A percentile compares a stretch with the other conserved stretches of the same genome.
Conservation (phyloP, 35 echinoderm and acorn worm genomes). For the Ophiothrix spiculata region DNA sequence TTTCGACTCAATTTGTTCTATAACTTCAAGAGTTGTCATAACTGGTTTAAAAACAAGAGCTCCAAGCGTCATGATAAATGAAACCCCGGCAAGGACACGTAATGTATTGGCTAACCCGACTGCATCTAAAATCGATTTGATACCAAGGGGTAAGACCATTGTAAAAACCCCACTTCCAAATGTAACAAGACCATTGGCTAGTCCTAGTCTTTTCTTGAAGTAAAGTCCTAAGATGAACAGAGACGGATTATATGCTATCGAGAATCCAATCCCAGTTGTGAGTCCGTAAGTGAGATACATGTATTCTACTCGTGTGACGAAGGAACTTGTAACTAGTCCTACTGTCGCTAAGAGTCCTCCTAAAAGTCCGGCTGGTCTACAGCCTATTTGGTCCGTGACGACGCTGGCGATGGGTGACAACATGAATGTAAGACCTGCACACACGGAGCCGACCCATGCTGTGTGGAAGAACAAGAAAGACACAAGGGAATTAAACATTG, state of each 20-base stretch:
- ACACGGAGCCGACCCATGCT: slow-evolving; percentile 88
- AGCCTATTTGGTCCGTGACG: slow-evolving; percentile 84
- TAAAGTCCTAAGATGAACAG: slow-evolving; percentile 84
- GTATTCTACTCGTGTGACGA: slow-evolving; percentile 64
- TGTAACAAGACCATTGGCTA: slow-evolving; percentile 89
- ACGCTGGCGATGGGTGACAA: slow-evolving; percentile 84
- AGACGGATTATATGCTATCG: slow-evolving; percentile 91
- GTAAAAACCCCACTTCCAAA: slow-evolving; percentile 91
- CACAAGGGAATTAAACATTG: too few relatives aligned
- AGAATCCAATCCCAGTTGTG: slow-evolving; percentile 61
- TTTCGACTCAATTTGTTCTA: slow-evolving; percentile 27
- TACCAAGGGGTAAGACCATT: slow-evolving; percentile 70
- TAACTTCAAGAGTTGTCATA: not conserved
- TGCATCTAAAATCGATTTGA: slow-evolving; percentile 45
- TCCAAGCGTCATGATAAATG: slow-evolving; percentile 62
- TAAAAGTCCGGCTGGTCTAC: slow-evolving; percentile 68
- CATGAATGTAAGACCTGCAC: slow-evolving; percentile 89
- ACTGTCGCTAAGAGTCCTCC: slow-evolving; percentile 62
- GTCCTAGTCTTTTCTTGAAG: slow-evolving; percentile 82
- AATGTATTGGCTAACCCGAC: slow-evolving; percentile 61
- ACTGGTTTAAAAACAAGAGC: slow-evolving; percentile 48
- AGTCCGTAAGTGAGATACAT: slow-evolving; percentile 92
- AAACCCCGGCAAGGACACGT: slow-evolving; percentile 50
- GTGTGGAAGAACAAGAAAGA: slow-evolving; percentile 25
- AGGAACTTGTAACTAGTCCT: slow-evolving; percentile 78